phyloP scores from a whole-genome alignment of 30 jellyfish, hydroid and myxozoan species.

The Nemopilema nomurai region DNA sequence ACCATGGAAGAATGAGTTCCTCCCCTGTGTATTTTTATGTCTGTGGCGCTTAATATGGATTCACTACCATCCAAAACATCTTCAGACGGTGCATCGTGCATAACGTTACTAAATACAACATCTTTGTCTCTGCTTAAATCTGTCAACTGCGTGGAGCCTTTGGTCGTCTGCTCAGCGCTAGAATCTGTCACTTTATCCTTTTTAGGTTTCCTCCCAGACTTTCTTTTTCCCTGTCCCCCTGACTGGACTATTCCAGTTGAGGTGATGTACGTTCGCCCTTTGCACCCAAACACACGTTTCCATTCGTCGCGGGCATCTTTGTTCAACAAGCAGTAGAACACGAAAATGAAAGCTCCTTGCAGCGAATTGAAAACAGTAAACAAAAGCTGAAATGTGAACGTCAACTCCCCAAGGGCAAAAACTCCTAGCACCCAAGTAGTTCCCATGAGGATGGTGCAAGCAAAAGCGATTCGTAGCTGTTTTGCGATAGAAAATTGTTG shows the following conservation, averaged over 20 bases:
- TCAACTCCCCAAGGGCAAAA: conserved; percentile 66
- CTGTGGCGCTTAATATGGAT: not conserved
- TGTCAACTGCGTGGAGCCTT: not conserved
- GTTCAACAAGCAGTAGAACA: conserved; percentile 65
- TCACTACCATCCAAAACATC: not conserved
- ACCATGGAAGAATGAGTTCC: not conserved
- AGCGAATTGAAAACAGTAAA: conserved; percentile 72
- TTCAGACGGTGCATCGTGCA: not conserved
- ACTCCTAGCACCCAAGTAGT: conserved; percentile 73
- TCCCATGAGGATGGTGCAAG: conserved; percentile 68
- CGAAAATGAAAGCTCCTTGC: conserved; percentile 73
- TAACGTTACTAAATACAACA: not conserved
- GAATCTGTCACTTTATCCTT: not conserved
- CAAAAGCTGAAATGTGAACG: conserved; percentile 56
- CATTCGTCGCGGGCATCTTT: conserved; percentile 59
- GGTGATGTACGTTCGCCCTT: not conserved
- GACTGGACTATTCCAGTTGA: conserved; percentile 19
- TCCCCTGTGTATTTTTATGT: not conserved
- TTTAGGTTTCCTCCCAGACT: not conserved
- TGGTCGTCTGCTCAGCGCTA: not conserved
- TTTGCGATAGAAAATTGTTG: conserved; percentile 1
- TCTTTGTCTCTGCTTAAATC: not conserved
- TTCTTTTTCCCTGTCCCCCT: not conserved
- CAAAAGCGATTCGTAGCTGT: conserved; percentile 58
- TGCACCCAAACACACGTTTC: conserved; percentile 30